Evolutionary conservation across 1,140 invertebrate genomes (phyloP).

Genomic region (Drosophila micromelanica): DNA sequence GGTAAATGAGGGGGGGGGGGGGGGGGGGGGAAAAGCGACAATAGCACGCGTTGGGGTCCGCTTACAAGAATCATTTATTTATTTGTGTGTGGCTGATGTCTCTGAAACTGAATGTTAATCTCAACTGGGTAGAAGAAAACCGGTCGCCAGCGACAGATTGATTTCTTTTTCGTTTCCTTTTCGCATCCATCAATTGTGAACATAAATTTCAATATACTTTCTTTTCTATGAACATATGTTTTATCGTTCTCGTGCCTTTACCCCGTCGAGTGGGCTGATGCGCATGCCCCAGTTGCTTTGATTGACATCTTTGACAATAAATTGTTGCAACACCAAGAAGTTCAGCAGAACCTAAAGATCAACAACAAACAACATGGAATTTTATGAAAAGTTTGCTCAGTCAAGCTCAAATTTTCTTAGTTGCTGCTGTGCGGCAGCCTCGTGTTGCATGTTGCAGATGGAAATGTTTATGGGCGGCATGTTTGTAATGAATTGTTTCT

Average conservation of each 20-base stretch:
- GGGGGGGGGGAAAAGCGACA: slow-evolving; percentile 46
- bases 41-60: slow-evolving; percentile 64
- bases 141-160: slow-evolving; percentile 55
- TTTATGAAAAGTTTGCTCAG: no score
- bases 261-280: slow-evolving; percentile 10
- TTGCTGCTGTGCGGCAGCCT: background rate
- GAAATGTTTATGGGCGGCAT: slow-evolving; percentile 29
- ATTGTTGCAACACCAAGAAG: slow-evolving; percentile 24
- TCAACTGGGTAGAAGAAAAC: slow-evolving; percentile 19
- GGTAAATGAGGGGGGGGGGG: no score
- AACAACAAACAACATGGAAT: background rate
- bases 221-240: slow-evolving; percentile 40
- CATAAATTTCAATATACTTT: background rate
- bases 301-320: slow-evolving; percentile 47
- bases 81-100: slow-evolving; percentile 3
- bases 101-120: slow-evolving; percentile 9
- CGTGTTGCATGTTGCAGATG: slow-evolving; percentile 25
- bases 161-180: slow-evolving; percentile 68
- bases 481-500: slow-evolving; percentile 55
- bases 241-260: slow-evolving; percentile 10
- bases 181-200: slow-evolving; percentile 61
- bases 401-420: no score
- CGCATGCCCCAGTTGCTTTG: slow-evolving; percentile 35
- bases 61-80: slow-evolving; percentile 30
- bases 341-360: background rate